These are phyloP conservation scores for Diadophis punctatus DNA, from an alignment of 2,113 vertebrate species.

Conservation along the genomic window DNA sequence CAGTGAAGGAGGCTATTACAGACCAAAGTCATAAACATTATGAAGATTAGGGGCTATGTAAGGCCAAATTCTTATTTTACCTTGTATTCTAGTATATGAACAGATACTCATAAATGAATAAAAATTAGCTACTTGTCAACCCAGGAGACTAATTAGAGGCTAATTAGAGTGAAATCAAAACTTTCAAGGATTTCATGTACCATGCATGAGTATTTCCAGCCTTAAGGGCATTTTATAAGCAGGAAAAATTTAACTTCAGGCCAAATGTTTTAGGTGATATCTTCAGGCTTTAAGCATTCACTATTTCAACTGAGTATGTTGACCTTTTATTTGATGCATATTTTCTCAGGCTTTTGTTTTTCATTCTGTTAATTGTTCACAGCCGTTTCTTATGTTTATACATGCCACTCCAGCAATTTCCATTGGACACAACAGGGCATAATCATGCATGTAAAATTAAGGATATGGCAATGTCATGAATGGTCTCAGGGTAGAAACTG, in stretches of 20 bases:
- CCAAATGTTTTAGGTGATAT: not conserved
- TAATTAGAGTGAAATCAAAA: not conserved
- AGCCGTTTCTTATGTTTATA: not conserved
- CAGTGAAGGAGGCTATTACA: not conserved
- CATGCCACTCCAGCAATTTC: not conserved
- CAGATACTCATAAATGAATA: not conserved
- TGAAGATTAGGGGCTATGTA: not conserved
- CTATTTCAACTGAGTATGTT: constrained; percentile 37
- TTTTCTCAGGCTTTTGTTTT: constrained; percentile 37
- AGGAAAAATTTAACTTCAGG: not conserved
- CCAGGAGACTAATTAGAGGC: not conserved
- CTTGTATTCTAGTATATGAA: not conserved
- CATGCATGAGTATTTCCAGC: not conserved
- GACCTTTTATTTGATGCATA: constrained; percentile 28
- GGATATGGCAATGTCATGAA: not conserved
- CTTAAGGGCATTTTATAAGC: fast-evolving
- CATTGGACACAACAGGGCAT: not conserved
- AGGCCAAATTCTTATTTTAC: not conserved
- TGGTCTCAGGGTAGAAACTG: not conserved
- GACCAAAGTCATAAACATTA: not conserved
- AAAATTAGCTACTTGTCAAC: not conserved
- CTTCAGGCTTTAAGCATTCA: constrained; percentile 8
- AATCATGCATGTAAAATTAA: not conserved
- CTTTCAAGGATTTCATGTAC: not conserved
- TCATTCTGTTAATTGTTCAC: constrained; percentile 31